These are phyloP conservation scores for Calameuta pallipes DNA, from an alignment of 2,888 invertebrate genomes.

Conservation along the genomic window DNA sequence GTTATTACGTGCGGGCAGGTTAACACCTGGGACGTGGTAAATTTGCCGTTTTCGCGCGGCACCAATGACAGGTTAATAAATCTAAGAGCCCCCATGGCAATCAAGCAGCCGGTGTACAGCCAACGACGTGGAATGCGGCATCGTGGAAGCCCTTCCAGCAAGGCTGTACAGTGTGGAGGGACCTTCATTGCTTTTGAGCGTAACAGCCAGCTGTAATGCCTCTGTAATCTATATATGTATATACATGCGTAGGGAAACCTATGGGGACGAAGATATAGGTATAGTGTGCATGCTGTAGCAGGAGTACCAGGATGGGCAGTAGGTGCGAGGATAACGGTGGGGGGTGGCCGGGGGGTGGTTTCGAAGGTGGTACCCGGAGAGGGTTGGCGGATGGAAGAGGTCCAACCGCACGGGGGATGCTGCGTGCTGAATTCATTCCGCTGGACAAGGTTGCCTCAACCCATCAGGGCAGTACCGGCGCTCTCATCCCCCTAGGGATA, in stretches of 20 bases:
- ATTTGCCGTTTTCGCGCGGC: slow-evolving; percentile 55
- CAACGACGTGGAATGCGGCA: slow-evolving; percentile 1
- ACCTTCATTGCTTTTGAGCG: background rate
- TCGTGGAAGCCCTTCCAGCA: background rate
- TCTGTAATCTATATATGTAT: background rate
- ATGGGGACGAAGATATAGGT: slow-evolving; percentile 10
- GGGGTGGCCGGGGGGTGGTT: background rate
- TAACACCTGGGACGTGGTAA: slow-evolving; percentile 60
- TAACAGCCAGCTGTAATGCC: background rate
- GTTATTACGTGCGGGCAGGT: slow-evolving; percentile 39
- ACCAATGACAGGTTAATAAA: slow-evolving; percentile 61
- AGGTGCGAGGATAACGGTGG: background rate
- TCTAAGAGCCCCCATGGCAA: slow-evolving; percentile 52
- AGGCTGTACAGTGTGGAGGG: background rate
- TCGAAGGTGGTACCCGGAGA: slow-evolving; percentile 5
- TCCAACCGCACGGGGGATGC: slow-evolving; percentile 43
- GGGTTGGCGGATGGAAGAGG: slow-evolving; percentile 31
- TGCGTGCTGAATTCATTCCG: slow-evolving; percentile 61
- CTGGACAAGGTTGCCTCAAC: slow-evolving; percentile 54
- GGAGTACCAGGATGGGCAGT: background rate
- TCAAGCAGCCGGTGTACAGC: slow-evolving; percentile 36
- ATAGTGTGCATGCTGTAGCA: slow-evolving; percentile 11
- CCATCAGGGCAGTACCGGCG: slow-evolving; percentile 34
- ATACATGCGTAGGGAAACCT: background rate
- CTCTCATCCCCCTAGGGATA: slow-evolving; percentile 60